phyloP scores from a whole-genome alignment of 1,140 invertebrate genomes.

The Philaenus spumarius region DNA sequence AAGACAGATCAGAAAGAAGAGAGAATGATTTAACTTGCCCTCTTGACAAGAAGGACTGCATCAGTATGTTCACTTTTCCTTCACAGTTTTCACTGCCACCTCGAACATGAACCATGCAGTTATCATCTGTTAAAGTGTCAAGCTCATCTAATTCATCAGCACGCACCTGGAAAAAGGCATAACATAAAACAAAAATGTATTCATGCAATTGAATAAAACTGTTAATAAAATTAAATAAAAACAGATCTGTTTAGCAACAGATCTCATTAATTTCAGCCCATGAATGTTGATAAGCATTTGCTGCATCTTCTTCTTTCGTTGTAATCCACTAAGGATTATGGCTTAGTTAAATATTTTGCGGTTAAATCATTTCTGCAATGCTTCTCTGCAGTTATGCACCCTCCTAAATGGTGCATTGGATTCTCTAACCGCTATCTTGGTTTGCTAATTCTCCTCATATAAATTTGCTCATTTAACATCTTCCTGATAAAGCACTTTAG shows the following conservation, averaged over 20 bases:
- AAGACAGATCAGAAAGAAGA: slow-evolving; percentile 86
- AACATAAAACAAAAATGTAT: slow-evolving; percentile 12
- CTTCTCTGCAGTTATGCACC: too few relatives aligned
- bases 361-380: too few relatives aligned
- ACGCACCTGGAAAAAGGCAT: slow-evolving; percentile 55
- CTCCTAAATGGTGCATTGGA: too few relatives aligned
- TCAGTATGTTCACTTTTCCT: slow-evolving; percentile 95
- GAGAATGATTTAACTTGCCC: slow-evolving; percentile 79
- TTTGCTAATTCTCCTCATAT: too few relatives aligned
- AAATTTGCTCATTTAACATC: too few relatives aligned
- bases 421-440: too few relatives aligned
- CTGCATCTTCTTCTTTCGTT: too few relatives aligned
- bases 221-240: slow-evolving; percentile 15
- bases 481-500: too few relatives aligned
- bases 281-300: too few relatives aligned
- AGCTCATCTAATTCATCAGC: slow-evolving; percentile 93
- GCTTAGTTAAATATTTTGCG: too few relatives aligned
- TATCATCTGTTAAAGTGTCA: slow-evolving; percentile 59
- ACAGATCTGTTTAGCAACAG: neutral
- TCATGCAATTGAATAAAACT: neutral
- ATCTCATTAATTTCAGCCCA: too few relatives aligned
- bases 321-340: too few relatives aligned
- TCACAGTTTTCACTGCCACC: slow-evolving; percentile 83
- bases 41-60: slow-evolving; percentile 86
- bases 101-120: slow-evolving; percentile 67